These are phyloP conservation scores for Rana temporaria DNA, from an alignment of 2,113 vertebrate species.

Conservation along the genomic window DNA sequence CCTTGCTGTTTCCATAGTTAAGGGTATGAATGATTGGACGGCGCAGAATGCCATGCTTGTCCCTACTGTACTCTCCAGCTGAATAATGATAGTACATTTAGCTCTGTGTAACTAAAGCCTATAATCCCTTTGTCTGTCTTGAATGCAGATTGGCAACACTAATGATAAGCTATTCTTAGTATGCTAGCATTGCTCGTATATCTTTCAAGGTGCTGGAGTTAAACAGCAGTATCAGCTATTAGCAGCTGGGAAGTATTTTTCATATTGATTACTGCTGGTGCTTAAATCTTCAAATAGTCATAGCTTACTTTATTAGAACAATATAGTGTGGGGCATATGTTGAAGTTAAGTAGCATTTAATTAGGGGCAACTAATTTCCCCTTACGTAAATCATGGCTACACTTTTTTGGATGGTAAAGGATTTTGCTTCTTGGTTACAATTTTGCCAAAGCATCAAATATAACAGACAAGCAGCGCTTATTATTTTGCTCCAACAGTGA, in stretches of 20 bases:
- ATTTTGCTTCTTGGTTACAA: too few relatives aligned
- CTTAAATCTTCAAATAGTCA: constrained; percentile 16
- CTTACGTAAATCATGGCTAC: too few relatives aligned
- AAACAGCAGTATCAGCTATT: constrained; percentile 49
- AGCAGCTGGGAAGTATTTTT: constrained; percentile 39
- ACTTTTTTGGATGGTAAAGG: too few relatives aligned
- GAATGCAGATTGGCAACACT: constrained; percentile 53
- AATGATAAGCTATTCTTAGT: constrained; percentile 53
- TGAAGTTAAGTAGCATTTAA: too few relatives aligned
- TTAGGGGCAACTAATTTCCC: too few relatives aligned
- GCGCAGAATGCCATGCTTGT: constrained; percentile 23
- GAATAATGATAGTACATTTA: constrained; percentile 53
- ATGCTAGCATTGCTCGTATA: constrained; percentile 33
- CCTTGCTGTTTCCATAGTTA: constrained; percentile 54
- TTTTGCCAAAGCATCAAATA: too few relatives aligned
- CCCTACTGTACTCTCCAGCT: constrained; percentile 47
- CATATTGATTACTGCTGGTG: constrained; percentile 25
- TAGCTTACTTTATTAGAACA: not conserved
- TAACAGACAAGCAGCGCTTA: too few relatives aligned
- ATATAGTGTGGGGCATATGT: not conserved
- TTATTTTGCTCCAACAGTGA: too few relatives aligned
- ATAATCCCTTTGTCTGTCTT: constrained; percentile 53
- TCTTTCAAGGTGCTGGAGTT: constrained; percentile 42
- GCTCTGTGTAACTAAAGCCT: constrained; percentile 51
- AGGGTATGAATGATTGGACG: constrained; percentile 37